Conservation (phyloP, 2,888 invertebrate genomes). For the Lumbricus terrestris region DNA sequence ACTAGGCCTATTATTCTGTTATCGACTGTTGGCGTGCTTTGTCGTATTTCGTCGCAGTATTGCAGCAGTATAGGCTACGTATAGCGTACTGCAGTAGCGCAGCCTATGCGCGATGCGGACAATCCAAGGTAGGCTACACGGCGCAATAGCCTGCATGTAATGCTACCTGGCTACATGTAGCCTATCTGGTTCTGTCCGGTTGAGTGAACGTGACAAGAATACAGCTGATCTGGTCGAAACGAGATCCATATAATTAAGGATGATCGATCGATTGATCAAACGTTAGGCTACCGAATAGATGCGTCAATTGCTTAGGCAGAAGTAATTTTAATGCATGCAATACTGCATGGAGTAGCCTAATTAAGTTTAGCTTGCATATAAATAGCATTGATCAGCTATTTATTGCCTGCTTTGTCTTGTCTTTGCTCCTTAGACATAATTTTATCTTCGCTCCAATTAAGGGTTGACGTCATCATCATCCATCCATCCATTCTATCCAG, state of each 20-base stretch:
- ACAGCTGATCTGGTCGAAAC: neutral
- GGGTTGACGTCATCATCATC: neutral
- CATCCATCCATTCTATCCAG: too few relatives aligned
- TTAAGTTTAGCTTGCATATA: neutral
- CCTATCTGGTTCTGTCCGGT: neutral
- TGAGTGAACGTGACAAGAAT: neutral
- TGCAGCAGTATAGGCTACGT: too few relatives aligned
- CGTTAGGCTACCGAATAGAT: too few relatives aligned
- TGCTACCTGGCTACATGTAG: neutral
- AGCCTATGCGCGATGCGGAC: neutral
- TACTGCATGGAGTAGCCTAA: neutral
- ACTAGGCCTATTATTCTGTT: too few relatives aligned
- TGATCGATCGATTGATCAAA: neutral
- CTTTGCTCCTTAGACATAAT: too few relatives aligned
- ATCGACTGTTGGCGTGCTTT: neutral
- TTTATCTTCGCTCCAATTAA: neutral
- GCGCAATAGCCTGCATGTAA: neutral
- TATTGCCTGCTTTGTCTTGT: neutral
- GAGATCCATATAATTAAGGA: neutral
- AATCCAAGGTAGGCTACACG: neutral
- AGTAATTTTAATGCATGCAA: neutral
- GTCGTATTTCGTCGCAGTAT: neutral
- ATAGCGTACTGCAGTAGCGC: neutral
- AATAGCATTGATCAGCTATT: too few relatives aligned
- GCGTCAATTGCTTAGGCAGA: neutral